Evolutionary conservation across 2,113 vertebrate species (phyloP).

Genomic region (Zingel zingel): DNA sequence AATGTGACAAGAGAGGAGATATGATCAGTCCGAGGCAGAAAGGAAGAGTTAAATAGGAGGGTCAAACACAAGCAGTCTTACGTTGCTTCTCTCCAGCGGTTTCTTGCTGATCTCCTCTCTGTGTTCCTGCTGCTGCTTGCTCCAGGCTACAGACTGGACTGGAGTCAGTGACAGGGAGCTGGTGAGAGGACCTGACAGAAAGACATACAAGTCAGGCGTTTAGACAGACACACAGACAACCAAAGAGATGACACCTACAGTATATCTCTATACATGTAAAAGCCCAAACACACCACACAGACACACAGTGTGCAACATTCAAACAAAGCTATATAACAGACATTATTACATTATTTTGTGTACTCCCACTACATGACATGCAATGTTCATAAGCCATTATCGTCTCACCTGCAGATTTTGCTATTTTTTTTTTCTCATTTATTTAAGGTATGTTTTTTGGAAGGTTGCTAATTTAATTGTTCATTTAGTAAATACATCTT

Average conservation of each 20-base stretch:
- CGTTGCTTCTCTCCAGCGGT: constrained; percentile 88
- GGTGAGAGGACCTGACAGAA: constrained; percentile 85
- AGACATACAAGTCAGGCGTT: constrained; percentile 38
- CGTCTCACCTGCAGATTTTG: too few relatives aligned
- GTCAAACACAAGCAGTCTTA: constrained; percentile 16
- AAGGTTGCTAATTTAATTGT: neutral
- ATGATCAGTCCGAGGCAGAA: neutral
- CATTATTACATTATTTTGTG: neutral
- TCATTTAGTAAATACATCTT: neutral
- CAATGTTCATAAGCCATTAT: too few relatives aligned
- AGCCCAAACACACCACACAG: neutral
- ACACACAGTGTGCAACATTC: constrained; percentile 18
- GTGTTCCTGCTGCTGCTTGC: constrained; percentile 87
- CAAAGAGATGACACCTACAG: neutral
- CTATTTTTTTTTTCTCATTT: too few relatives aligned
- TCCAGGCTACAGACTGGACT: constrained; percentile 90
- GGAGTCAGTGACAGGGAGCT: constrained; percentile 92
- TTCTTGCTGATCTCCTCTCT: constrained; percentile 89
- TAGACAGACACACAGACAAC: constrained; percentile 14
- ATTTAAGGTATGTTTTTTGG: too few relatives aligned
- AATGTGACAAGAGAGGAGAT: neutral
- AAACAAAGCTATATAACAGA: neutral
- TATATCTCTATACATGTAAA: neutral
- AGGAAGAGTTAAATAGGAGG: neutral
- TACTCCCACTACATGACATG: too few relatives aligned